Percentiles rank a stretch among this genome's conserved stretches.
These are phyloP conservation scores for Mixornis gularis DNA, from an alignment of 2,113 vertebrate species.

Conservation along the genomic window DNA sequence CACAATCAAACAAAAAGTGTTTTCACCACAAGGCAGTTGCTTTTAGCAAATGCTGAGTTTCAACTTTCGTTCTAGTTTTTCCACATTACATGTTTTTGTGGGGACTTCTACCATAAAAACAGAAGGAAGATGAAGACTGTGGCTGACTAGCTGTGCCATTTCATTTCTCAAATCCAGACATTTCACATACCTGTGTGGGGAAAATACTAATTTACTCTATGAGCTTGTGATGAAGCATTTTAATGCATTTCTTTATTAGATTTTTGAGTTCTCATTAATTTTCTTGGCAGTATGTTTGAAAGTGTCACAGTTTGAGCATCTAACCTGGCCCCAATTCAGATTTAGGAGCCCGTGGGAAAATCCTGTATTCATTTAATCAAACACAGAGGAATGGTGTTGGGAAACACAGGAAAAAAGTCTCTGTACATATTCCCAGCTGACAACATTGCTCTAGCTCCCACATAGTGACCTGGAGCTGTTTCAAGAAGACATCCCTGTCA, in stretches of 20 bases:
- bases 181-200: background rate
- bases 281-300: background rate
- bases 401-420: background rate
- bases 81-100: background rate
- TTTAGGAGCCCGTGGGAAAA: background rate
- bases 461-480: background rate
- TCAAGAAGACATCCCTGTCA: background rate
- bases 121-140: background rate
- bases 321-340: conserved; percentile 11
- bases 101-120: background rate
- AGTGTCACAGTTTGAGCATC: background rate
- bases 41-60: background rate
- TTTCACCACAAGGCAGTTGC: background rate
- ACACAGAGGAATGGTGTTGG: background rate
- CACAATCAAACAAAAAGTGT: background rate
- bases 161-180: background rate
- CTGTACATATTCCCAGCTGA: background rate
- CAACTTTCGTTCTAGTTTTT: background rate
- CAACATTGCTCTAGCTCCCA: background rate
- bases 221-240: background rate
- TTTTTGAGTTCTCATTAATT: background rate
- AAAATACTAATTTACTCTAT: background rate
- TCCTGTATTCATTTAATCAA: background rate
- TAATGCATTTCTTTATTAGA: background rate
- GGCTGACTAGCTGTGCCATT: background rate